Percentiles rank a stretch among this genome's conserved stretches.
phyloP scores from a whole-genome alignment of 2,113 vertebrate species.

The Sardina pilchardus region DNA sequence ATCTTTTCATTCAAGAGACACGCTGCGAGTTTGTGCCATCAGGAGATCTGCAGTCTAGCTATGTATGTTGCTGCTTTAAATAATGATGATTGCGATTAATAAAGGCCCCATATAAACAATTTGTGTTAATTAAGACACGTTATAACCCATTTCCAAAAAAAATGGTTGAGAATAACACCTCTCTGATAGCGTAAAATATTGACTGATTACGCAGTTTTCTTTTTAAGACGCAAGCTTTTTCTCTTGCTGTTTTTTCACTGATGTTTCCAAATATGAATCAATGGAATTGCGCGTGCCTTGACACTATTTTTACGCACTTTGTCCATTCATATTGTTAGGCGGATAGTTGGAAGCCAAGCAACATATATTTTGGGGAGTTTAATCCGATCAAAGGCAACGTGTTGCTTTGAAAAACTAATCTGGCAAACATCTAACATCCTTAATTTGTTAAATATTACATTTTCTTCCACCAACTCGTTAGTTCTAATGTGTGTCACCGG shows the following conservation, averaged over 20 bases:
- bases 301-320: not conserved
- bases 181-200: not conserved
- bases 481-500: not conserved
- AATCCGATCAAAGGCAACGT: not conserved
- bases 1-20: not conserved
- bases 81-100: not conserved
- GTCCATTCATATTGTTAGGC: not conserved
- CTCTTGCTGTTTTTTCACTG: not conserved
- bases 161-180: not conserved
- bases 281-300: not conserved
- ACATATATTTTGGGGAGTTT: not conserved
- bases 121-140: not conserved
- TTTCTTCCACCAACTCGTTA: not conserved
- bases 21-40: not conserved
- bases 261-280: not conserved
- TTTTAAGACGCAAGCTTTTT: not conserved
- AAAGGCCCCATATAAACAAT: not conserved
- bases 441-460: not conserved
- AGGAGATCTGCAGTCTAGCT: not conserved
- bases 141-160: not conserved
- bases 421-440: not conserved
- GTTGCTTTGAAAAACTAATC: not conserved
- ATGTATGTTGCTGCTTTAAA: not conserved
- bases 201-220: not conserved
- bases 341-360: not conserved